A percentile compares a stretch with the other conserved stretches of the same genome.
Conservation (phyloP, 2,888 invertebrate genomes). For the Heliconius charithonia region DNA sequence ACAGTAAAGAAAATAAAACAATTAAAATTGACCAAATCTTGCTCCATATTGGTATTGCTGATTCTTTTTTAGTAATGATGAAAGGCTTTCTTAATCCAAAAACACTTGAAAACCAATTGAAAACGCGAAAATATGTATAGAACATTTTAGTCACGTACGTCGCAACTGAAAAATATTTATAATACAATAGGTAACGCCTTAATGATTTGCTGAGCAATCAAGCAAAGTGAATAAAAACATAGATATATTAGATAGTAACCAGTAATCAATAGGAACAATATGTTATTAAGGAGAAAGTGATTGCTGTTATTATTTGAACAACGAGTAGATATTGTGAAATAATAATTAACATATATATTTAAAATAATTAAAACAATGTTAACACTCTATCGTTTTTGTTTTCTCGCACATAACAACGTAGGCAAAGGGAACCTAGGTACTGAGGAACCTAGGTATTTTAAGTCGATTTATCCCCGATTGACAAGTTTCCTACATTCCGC, state of each 20-base stretch:
- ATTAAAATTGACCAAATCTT: constrained; percentile 54
- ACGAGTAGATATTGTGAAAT: not conserved
- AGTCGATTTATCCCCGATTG: no score
- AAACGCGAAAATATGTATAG: constrained; percentile 54
- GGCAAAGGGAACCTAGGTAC: no score
- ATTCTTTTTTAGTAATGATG: constrained; percentile 30
- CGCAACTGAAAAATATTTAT: not conserved
- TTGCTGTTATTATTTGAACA: not conserved
- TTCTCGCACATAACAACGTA: no score
- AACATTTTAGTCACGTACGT: constrained; percentile 51
- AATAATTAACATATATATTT: not conserved
- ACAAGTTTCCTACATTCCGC: no score
- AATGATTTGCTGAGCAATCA: not conserved
- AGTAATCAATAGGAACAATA: not conserved
- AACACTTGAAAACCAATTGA: constrained; percentile 51
- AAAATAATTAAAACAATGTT: not conserved
- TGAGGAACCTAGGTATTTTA: no score
- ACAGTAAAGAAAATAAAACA: constrained; percentile 42
- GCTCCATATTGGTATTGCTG: constrained; percentile 32
- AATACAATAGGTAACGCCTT: not conserved
- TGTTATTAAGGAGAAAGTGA: constrained; percentile 8
- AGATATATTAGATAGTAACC: not conserved
- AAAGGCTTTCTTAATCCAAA: constrained; percentile 59
- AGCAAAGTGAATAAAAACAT: not conserved
- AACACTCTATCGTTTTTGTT: no score